Base-by-base conservation (phyloP, 2,113 vertebrate species). In the Natator depressus region DNA sequence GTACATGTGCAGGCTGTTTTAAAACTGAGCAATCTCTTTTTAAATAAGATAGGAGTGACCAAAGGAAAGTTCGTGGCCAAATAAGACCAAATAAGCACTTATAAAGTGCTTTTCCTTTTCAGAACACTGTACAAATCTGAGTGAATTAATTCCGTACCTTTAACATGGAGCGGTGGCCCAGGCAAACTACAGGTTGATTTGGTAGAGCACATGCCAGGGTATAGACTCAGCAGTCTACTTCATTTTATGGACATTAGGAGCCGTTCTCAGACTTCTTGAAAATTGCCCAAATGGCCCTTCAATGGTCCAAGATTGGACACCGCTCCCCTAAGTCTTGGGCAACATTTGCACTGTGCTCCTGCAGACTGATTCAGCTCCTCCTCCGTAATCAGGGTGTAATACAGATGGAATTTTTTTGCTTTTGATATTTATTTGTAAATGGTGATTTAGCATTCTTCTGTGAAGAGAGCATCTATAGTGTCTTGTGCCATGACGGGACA, bases 41-140 rank as follows among this genome's bases (percentile, higher is more conserved):
- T 78, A 78, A 47, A 10, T 38, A 38, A 72, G n/a, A 72, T 19
- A 38, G 17, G 65, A 72, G 8, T 38, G 65, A 38, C 65, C n/a
- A 72, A 20, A 72, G 65, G n/a, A 22, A 38, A 47, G 24, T 78
- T 46, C 47, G 29, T 12, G 25, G 75, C 24, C 42, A 78, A 78
- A 46, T 47, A 25, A 78, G 25, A 27, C 42, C 38, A 42, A 42
- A 42, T 78, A 29, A 14, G 75, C 24, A 27, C 25, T 78, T 47
- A 13, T 27, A 42, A 76, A 46, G 42, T 27, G 75, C 42, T 47
- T 47, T 47, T 4, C 3, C 75, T 46, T 78, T 46, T 47, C 46
- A 1, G n/a, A 46, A 78, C n/a, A 0, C 1, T 0, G 6, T 1
- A 6, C 5, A 4, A 42, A 53, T 80, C 75, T 55, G 1, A 2